Percentiles rank a stretch among this genome's conserved stretches.
phyloP scores from a whole-genome alignment of 1,140 invertebrate genomes.

The Drosophila bocki region DNA sequence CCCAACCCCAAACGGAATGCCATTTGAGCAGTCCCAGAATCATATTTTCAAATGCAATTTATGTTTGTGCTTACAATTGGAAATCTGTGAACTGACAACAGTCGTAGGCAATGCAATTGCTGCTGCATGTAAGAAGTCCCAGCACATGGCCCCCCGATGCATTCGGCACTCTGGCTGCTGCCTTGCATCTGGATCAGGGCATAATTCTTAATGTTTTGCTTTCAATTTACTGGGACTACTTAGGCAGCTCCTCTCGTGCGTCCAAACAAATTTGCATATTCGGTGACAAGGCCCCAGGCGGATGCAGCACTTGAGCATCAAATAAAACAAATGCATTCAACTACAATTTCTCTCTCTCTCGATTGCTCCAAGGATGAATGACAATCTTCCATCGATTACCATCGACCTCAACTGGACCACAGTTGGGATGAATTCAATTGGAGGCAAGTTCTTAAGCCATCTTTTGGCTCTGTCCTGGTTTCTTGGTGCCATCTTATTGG shows the following conservation, averaged over 20 bases:
- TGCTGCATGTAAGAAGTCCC: slow-evolving; percentile 46
- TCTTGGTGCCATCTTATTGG: slow-evolving; percentile 17
- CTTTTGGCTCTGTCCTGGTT: slow-evolving; percentile 14
- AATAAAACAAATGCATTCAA: slow-evolving; percentile 55
- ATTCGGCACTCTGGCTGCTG: slow-evolving; percentile 19
- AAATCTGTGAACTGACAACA: slow-evolving; percentile 76
- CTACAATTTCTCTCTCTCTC: slow-evolving; percentile 10
- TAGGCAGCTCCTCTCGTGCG: slow-evolving; percentile 34
- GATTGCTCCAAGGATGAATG: slow-evolving; percentile 14
- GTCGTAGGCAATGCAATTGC: slow-evolving; percentile 24
- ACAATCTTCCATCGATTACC: slow-evolving; percentile 27
- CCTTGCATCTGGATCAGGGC: slow-evolving; percentile 67
- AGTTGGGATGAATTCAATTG: slow-evolving; percentile 36
- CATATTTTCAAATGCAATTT: slow-evolving; percentile 47
- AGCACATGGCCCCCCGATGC: slow-evolving; percentile 63
- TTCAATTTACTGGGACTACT: slow-evolving; percentile 79
- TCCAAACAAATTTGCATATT: slow-evolving; percentile 67
- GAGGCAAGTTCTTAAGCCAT: slow-evolving; percentile 21
- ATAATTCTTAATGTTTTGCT: slow-evolving; percentile 83
- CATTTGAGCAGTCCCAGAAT: slow-evolving; percentile 15
- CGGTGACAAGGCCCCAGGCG: slow-evolving; percentile 19
- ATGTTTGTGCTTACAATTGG: slow-evolving; percentile 63
- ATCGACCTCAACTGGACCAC: slow-evolving; percentile 45
- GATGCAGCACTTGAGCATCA: slow-evolving; percentile 22
- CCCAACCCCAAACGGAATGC: not conserved